Evolutionary conservation across 2,113 vertebrate species (phyloP).

Genomic region (Heliornis fulica): DNA sequence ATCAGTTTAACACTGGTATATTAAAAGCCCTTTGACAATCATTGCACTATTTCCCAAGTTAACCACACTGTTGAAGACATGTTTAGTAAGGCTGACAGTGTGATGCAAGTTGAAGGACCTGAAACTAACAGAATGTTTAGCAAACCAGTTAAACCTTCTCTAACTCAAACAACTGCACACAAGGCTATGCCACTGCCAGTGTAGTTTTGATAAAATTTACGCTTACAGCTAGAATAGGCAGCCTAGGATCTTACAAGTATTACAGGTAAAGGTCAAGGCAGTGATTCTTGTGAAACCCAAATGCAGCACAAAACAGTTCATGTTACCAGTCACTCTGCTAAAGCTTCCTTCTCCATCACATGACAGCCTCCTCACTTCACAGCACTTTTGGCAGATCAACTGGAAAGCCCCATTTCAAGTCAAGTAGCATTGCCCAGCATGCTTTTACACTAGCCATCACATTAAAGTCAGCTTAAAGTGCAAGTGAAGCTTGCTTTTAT

Average conservation of each 20-base stretch:
- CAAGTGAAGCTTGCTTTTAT: background rate
- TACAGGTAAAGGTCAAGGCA: background rate
- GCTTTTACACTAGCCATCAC: background rate
- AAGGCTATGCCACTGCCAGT: background rate
- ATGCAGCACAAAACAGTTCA: background rate
- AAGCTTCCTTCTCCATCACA: background rate
- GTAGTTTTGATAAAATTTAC: background rate
- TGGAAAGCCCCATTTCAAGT: background rate
- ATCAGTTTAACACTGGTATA: background rate
- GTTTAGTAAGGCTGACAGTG: background rate
- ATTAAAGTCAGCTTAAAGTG: background rate
- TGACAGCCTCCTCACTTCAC: background rate
- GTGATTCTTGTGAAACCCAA: background rate
- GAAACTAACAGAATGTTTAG: background rate
- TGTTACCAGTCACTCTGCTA: background rate
- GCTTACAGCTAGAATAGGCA: background rate
- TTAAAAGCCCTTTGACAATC: background rate
- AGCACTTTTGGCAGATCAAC: background rate
- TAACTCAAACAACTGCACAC: background rate
- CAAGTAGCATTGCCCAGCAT: background rate
- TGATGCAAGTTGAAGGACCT: background rate
- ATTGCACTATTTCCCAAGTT: background rate
- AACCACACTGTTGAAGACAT: background rate
- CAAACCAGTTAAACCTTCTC: background rate
- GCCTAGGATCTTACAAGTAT: background rate